Conservation (phyloP, 2,797 vertebrate species). For the Prunella strophiata region DNA sequence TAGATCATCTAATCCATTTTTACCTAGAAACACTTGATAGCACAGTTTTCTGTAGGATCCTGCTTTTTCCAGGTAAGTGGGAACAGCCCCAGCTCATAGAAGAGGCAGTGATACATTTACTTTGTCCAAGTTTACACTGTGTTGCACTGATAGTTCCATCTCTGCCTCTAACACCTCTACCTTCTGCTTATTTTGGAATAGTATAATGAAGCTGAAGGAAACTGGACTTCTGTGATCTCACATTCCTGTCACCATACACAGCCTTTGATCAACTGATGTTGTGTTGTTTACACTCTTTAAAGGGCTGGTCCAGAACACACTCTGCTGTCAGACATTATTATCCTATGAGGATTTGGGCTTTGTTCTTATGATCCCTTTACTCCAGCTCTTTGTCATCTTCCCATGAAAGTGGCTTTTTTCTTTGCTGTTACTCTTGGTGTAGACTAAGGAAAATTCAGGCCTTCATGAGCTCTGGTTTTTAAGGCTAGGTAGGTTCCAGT, state of each 20-base stretch:
- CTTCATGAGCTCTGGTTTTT: neutral
- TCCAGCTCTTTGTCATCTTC: constrained; percentile 37
- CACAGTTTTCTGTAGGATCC: neutral
- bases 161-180: neutral
- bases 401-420: constrained; percentile 24
- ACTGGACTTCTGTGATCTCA: constrained; percentile 36
- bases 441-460: constrained; percentile 5
- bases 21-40: neutral
- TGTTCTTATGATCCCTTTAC: constrained; percentile 28
- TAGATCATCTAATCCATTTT: neutral
- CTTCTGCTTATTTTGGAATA: constrained; percentile 34
- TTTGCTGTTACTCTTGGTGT: neutral
- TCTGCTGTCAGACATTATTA: constrained; percentile 17
- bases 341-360: constrained; percentile 20
- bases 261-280: constrained; percentile 44
- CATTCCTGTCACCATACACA: neutral
- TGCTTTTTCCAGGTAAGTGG: neutral
- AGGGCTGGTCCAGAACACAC: neutral
- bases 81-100: neutral
- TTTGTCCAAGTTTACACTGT: neutral
- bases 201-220: neutral
- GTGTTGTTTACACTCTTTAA: constrained; percentile 23
- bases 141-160: neutral
- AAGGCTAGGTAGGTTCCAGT: neutral
- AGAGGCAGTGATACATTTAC: neutral